Evolutionary conservation across 1,140 invertebrate genomes (phyloP).

Genomic region (Wiebesia pumilae): DNA sequence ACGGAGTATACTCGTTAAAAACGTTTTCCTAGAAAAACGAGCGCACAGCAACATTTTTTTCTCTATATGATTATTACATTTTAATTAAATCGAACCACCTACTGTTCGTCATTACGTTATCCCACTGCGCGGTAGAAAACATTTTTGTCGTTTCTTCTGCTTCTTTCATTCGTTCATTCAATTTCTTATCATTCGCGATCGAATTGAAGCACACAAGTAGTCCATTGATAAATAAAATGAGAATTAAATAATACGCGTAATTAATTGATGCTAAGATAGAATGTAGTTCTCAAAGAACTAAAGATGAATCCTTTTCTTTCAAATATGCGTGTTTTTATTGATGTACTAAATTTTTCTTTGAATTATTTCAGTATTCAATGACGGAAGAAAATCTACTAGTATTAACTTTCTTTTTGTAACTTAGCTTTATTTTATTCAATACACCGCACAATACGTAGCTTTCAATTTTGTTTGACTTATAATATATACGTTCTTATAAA

Average conservation of each 20-base stretch:
- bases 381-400: no score
- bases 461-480: neutral
- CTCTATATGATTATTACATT: constrained; percentile 27
- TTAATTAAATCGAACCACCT: constrained; percentile 47
- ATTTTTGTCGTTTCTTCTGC: neutral
- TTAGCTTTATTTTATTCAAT: neutral
- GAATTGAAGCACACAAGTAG: neutral
- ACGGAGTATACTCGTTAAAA: neutral
- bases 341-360: no score
- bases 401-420: neutral
- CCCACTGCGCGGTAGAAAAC: neutral
- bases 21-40: constrained; percentile 25
- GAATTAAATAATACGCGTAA: neutral
- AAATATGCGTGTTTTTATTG: no score
- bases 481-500: neutral
- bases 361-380: no score
- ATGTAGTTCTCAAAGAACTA: neutral
- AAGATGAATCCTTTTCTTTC: neutral
- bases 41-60: neutral
- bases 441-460: neutral
- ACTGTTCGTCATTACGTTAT: constrained; percentile 8
- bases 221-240: neutral
- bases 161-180: neutral
- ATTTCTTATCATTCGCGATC: neutral
- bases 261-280: neutral